Conservation (phyloP, 2,888 invertebrate species). For the Drepana falcataria region DNA sequence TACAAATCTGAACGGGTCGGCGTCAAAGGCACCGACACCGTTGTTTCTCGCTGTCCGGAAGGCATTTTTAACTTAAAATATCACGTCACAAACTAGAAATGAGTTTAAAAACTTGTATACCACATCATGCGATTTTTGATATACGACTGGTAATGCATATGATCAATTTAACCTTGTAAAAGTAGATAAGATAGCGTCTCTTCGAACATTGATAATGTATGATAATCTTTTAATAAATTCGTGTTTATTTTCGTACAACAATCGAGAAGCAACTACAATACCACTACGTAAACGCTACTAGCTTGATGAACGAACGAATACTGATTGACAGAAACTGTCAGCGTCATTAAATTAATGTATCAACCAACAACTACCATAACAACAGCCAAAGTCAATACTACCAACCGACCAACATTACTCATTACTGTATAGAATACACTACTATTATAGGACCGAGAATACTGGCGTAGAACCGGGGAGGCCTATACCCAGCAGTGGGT, state of each 20-base stretch:
- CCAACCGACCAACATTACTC: too few species aligned
- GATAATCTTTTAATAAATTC: conserved; percentile 25
- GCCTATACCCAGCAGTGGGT: too few species aligned
- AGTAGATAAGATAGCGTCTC: conserved; percentile 49
- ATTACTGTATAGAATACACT: too few species aligned
- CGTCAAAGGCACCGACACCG: conserved; percentile 63
- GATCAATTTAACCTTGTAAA: conserved; percentile 36
- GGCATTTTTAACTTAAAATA: conserved; percentile 53
- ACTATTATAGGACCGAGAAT: too few species aligned
- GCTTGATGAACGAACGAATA: too few species aligned
- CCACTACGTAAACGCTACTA: background rate
- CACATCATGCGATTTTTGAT: conserved; percentile 28
- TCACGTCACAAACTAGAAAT: background rate
- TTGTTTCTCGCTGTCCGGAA: conserved; percentile 52
- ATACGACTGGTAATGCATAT: conserved; percentile 33
- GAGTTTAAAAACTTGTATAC: conserved; percentile 17
- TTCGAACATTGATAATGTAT: conserved; percentile 19
- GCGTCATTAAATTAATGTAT: too few species aligned
- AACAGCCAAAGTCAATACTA: too few species aligned
- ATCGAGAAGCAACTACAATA: background rate
- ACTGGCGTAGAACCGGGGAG: too few species aligned
- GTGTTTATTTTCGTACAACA: conserved; percentile 18
- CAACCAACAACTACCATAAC: too few species aligned
- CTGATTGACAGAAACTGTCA: background rate
- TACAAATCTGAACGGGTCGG: conserved; percentile 68